Conservation (phyloP, 1,140 invertebrate species). For the Ips typographus region DNA sequence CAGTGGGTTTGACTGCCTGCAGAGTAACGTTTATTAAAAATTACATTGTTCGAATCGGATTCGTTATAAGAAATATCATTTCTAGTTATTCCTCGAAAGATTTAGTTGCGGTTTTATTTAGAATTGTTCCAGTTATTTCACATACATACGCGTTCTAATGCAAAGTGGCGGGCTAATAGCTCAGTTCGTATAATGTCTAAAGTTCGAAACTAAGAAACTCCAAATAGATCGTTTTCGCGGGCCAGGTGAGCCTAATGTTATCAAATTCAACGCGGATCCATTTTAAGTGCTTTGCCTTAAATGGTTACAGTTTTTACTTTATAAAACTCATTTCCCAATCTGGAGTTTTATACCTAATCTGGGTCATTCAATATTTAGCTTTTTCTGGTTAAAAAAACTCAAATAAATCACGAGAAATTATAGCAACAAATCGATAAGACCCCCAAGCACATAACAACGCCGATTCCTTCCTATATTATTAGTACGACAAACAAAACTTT, state of each 20-base stretch:
- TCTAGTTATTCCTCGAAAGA: too few species aligned
- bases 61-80: too few species aligned
- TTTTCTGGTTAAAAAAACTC: neutral
- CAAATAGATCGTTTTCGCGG: constrained; percentile 15
- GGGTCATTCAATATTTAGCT: neutral
- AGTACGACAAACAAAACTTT: too few species aligned
- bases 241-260: constrained; percentile 22
- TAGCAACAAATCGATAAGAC: too few species aligned
- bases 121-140: neutral
- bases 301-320: constrained; percentile 10
- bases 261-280: constrained; percentile 18
- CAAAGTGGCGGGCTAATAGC: constrained; percentile 15
- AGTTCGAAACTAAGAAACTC: constrained; percentile 21
- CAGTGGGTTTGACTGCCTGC: neutral
- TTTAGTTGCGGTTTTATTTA: too few species aligned
- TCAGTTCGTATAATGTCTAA: constrained; percentile 17
- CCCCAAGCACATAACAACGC: too few species aligned
- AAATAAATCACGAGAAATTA: too few species aligned
- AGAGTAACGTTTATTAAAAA: constrained; percentile 1
- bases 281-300: constrained; percentile 19
- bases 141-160: constrained; percentile 8
- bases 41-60: neutral
- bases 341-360: neutral
- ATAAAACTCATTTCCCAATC: constrained; percentile 7
- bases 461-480: too few species aligned